Base-by-base conservation (phyloP, 2,797 vertebrate species). In the Ctenopoma multispine region DNA sequence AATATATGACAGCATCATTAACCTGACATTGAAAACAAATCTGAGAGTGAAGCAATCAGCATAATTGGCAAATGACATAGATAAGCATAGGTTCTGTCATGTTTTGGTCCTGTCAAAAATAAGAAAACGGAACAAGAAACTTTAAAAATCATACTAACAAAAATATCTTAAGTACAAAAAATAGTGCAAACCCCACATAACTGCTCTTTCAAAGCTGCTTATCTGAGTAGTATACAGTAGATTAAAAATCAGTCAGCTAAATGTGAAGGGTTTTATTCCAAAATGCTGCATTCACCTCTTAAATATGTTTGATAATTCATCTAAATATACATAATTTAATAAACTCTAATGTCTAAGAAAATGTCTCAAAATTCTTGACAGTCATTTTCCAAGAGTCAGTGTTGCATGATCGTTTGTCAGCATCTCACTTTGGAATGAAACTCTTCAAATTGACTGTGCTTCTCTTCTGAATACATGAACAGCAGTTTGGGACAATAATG, bases 21-120 rank as follows among this genome's bases (percentile, higher is more conserved):
- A 90, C 91, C 88, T 93, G 92, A 94, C 93, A 81, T 84, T 89
- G 90, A 96, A 92, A 96, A 95, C 94, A 96, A 95, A 96, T 94
- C 93, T 93, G 94, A 96, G 93, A 95, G 93, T 94, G 94, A 92
- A 92, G 82, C 89, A 93, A 91, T 94, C 90, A 92, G 90, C 91
- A 92, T 92, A 80, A 89, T 82, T 90, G 87, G 92, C 92, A 85
- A 92, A 85, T 62, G 78, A 91, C 90, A 95, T 85, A 92, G 75
- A 80, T 83, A 77, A 86, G 82, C 87, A 90, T 90, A 85, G 69
- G 66, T 87, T 89, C 83, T 81, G 68, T 89, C 87, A 90, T 82
- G 83, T 90, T 94, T 95, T 93, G 94, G 91, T 95, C 94, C 93
- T 92, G 92, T 80, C 90, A 80, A 88, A 93, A 90, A 83, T 1